phyloP scores from a whole-genome alignment of 2,797 vertebrate species.

The Bufotes viridis region DNA sequence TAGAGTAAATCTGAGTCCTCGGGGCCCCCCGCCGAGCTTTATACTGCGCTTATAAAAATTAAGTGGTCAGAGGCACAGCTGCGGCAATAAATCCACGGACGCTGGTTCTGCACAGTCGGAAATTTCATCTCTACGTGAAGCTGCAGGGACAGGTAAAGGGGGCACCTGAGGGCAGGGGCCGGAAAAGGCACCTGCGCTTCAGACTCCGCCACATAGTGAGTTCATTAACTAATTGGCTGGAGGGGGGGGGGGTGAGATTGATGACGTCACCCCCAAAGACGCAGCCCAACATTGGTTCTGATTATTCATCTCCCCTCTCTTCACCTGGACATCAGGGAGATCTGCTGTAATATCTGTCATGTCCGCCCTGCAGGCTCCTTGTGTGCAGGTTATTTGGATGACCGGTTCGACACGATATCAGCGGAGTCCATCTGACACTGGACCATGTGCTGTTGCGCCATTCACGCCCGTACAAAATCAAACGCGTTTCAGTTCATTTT shows the following conservation, averaged over 20 bases:
- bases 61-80: slow-evolving; percentile 81
- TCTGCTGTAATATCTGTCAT: no score
- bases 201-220: neutral
- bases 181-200: slow-evolving; percentile 2
- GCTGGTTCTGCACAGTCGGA: slow-evolving; percentile 49
- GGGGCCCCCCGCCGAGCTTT: slow-evolving; percentile 75
- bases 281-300: neutral
- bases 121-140: slow-evolving; percentile 58
- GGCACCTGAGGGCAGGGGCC: slow-evolving; percentile 33
- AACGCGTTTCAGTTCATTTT: no score
- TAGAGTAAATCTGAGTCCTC: slow-evolving; percentile 78
- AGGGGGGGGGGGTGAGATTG: neutral
- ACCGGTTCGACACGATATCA: no score
- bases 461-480: no score
- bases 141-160: slow-evolving; percentile 43
- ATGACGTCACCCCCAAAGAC: neutral
- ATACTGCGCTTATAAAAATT: slow-evolving; percentile 80
- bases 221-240: slow-evolving; percentile 27
- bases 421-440: no score
- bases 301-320: neutral
- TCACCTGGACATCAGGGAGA: neutral
- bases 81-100: slow-evolving; percentile 79
- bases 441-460: no score
- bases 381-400: no score
- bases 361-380: no score